A percentile compares a stretch with the other conserved stretches of the same genome.
phyloP scores from a whole-genome alignment of 1,140 invertebrate species.

The Drosophila lacteicornis region DNA sequence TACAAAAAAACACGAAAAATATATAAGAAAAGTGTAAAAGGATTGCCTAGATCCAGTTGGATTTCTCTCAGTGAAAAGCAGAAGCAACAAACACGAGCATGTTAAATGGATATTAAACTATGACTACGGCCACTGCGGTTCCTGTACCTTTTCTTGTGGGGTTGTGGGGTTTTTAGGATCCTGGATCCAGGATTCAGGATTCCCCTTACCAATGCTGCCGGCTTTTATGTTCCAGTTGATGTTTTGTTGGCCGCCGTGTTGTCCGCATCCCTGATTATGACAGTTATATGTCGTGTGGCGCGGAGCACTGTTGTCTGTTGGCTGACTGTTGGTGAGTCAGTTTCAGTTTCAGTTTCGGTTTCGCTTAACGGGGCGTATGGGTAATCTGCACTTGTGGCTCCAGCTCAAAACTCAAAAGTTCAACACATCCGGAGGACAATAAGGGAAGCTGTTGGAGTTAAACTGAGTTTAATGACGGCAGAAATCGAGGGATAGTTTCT shows the following conservation, averaged over 20 bases:
- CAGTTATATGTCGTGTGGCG: conserved; percentile 57
- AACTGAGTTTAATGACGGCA: conserved; percentile 9
- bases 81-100: conserved; percentile 63
- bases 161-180: neutral
- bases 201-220: neutral
- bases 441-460: neutral
- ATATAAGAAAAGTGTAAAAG: neutral
- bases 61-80: conserved; percentile 22
- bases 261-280: conserved; percentile 70
- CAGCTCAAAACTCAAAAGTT: conserved; percentile 11
- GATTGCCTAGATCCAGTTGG: neutral
- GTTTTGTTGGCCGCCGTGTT: conserved; percentile 40
- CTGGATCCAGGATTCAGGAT: neutral
- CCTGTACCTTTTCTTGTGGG: conserved; percentile 42
- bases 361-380: conserved; percentile 35
- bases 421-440: neutral
- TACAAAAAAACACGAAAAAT: neutral
- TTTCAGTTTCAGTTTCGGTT: conserved; percentile 16
- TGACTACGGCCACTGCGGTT: conserved; percentile 66
- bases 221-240: conserved; percentile 45
- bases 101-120: conserved; percentile 83
- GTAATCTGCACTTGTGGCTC: conserved; percentile 35
- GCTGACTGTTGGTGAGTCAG: conserved; percentile 29
- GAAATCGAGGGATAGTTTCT: neutral
- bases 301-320: neutral